Conservation (phyloP, 2,888 invertebrate species). For the Polyommatus iphigenia region DNA sequence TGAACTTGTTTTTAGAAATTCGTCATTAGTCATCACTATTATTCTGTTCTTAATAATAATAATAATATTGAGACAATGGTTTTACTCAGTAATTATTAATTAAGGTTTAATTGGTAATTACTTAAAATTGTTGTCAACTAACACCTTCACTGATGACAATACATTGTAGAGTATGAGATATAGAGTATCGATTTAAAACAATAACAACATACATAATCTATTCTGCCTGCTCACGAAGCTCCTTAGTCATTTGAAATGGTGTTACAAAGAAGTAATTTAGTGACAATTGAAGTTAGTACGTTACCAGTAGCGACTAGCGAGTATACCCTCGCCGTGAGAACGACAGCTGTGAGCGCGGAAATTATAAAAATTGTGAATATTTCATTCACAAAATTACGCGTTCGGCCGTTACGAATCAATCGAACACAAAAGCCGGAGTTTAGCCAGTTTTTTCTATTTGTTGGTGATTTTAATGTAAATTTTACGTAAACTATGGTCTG, state of each 20-base stretch:
- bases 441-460: conserved; percentile 70
- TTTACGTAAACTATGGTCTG: conserved; percentile 71
- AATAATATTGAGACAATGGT: neutral
- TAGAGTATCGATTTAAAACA: neutral
- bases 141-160: neutral
- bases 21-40: no score
- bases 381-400: conserved; percentile 74
- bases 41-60: no score
- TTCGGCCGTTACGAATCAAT: conserved; percentile 80
- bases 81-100: neutral
- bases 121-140: neutral
- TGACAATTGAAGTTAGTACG: conserved; percentile 47
- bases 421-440: conserved; percentile 72
- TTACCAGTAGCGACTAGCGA: conserved; percentile 38
- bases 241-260: neutral
- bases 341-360: conserved; percentile 75
- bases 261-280: conserved; percentile 11
- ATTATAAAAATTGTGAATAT: conserved; percentile 78
- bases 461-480: conserved; percentile 75
- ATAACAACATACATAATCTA: neutral
- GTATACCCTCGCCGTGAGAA: conserved; percentile 64
- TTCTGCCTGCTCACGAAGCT: neutral
- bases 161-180: neutral
- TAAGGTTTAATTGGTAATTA: neutral
- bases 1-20: no score